Base-by-base conservation (phyloP, 1,140 invertebrate species). In the Drosophila carrolli region DNA sequence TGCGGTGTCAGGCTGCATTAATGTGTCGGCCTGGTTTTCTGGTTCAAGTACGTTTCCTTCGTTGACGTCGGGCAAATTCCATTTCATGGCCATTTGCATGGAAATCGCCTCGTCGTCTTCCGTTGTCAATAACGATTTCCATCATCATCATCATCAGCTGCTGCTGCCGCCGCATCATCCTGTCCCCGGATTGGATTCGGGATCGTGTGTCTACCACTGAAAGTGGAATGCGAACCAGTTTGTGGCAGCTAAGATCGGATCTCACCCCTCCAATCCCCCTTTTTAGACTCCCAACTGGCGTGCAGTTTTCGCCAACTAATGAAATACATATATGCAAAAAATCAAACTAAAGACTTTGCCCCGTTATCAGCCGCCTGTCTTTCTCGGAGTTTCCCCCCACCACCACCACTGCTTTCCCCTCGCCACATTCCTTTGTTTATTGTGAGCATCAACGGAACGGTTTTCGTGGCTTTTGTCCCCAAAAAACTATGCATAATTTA, bases 121-220 rank as follows among this genome's bases (percentile, higher is more conserved):
- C 84, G 84, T 89, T 89, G 84, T 89, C 84, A 89, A 89, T 89
- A 89, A 89, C 84, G 85, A 89, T 89, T 89, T 89, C 60, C 84
- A 89, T 89, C 84, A 79, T 79, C 60, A 57, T 55, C 66, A 79
- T 79, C 73, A 63, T 75, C 60, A 29, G 43, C 66, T 47, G 68
- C 68, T 47, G 41, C 47, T 29, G 27, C 62, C 16, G 67, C 73
- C 48, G 59, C 80, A 80, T 81, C 81, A 74, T 81, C 73, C 78
- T 81, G 73, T 57, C 58, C 57, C 75, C 47, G 54, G 60, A 78
- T 35, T 55, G 51, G 37, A 68, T 27, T 23, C 68, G 66, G 63
- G 77, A 60, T 62, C 59, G 72, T 59, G 47, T 50, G 53, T 66
- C 72, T 48, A 57, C 66, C 67, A 74, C 65, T 63, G 65, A 88